Evolutionary conservation across 2,113 vertebrate genomes (phyloP).

Genomic region (Blennius ocellaris): DNA sequence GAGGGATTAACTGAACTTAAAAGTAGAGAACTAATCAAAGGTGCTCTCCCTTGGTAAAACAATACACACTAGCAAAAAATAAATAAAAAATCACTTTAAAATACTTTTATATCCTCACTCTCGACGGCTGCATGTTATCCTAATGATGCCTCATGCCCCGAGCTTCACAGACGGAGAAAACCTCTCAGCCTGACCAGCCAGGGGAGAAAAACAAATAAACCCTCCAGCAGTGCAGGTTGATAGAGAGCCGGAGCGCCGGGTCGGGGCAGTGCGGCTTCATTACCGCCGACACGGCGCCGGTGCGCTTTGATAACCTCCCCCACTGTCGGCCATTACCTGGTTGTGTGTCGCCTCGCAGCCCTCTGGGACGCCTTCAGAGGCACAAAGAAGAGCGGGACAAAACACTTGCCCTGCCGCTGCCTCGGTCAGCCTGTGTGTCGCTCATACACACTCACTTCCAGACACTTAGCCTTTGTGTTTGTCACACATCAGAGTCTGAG

Average conservation of each 20-base stretch:
- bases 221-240: conserved; percentile 31
- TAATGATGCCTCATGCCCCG: conserved; percentile 22
- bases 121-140: conserved; percentile 20
- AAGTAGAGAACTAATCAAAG: no score
- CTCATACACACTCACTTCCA: conserved; percentile 21
- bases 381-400: conserved; percentile 43
- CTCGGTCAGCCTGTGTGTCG: conserved; percentile 4
- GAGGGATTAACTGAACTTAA: no score
- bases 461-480: conserved; percentile 49
- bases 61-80: neutral
- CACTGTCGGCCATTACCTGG: conserved; percentile 61
- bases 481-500: conserved; percentile 22
- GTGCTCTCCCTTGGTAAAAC: no score
- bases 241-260: conserved; percentile 35
- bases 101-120: neutral
- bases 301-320: conserved; percentile 57
- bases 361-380: conserved; percentile 34
- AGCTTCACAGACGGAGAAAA: conserved; percentile 25
- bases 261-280: conserved; percentile 57
- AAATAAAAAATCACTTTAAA: conserved; percentile 40
- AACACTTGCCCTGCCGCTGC: conserved; percentile 30
- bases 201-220: conserved; percentile 59
- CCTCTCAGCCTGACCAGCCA: conserved; percentile 19
- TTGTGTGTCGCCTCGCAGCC: conserved; percentile 38
- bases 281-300: conserved; percentile 47